Percentiles rank a stretch among this genome's conserved stretches.
Evolutionary conservation across 2,797 vertebrate species (phyloP).

Genomic region (Novumbra hubbsi): DNA sequence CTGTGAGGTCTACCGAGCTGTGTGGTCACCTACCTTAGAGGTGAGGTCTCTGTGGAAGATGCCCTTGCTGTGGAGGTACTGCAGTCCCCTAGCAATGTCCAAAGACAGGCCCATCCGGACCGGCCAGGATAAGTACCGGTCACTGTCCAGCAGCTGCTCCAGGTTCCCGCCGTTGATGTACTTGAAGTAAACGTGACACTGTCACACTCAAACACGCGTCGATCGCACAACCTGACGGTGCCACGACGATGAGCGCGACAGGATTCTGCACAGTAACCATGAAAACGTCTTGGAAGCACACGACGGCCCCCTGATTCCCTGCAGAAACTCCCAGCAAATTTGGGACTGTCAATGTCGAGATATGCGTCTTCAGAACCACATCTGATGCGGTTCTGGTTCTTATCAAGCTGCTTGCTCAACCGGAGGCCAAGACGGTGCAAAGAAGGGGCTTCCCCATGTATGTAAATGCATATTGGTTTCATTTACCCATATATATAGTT

Average conservation of each 20-base stretch:
- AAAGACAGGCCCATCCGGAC: slow-evolving; percentile 80
- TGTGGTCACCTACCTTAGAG: slow-evolving; percentile 92
- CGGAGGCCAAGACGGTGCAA: too few species aligned
- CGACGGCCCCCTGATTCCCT: too few species aligned
- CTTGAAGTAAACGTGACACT: slow-evolving; percentile 57
- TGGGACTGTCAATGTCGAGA: too few species aligned
- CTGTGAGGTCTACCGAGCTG: too few species aligned
- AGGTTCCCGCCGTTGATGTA: slow-evolving; percentile 95
- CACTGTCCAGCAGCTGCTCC: slow-evolving; percentile 92
- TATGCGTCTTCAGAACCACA: too few species aligned
- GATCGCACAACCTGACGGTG: not conserved
- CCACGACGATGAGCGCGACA: slow-evolving; percentile 25
- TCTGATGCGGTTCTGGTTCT: too few species aligned
- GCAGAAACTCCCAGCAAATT: too few species aligned
- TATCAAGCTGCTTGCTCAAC: too few species aligned
- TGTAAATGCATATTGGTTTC: too few species aligned
- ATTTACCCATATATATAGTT: too few species aligned
- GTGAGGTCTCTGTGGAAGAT: slow-evolving; percentile 97
- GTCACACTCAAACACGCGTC: not conserved
- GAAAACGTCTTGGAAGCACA: not conserved
- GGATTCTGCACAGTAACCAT: slow-evolving; percentile 13
- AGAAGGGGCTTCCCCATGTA: too few species aligned
- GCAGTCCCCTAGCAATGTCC: slow-evolving; percentile 86
- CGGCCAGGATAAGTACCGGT: slow-evolving; percentile 82
- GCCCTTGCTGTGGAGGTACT: slow-evolving; percentile 93